Base-by-base conservation (phyloP, 2,113 vertebrate genomes). In the Poecilia latipinna region DNA sequence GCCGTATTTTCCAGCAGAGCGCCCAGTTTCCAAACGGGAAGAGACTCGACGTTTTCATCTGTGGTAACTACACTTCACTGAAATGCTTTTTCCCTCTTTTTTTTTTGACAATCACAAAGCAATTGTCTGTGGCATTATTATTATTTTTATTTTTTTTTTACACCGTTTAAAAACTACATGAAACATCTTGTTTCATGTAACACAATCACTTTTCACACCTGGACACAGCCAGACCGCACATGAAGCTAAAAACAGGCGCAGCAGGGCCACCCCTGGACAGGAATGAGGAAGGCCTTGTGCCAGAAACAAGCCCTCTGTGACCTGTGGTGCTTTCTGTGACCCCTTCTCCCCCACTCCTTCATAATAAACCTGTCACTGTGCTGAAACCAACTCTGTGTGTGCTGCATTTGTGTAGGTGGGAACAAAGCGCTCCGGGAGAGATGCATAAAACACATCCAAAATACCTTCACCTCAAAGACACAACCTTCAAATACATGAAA, bases 311-410 rank as follows among this genome's bases (percentile, higher is more conserved):
- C 8, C 33, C 31, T 72, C 5, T 6, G 29, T 39, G 37, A 61
- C 17, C 2, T 26, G 4, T 24, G 7, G 26, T n/a, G 4, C 8
- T 32, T 57, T 28, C 8, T 29, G 8, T 57, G 19, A 70, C 17
- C 8, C 42, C 33, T 33, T 0, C 12, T 70, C 10, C 60, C 61
- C 19, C n/a, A 12, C 0, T 71, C 10, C 51, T 57, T 33, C n/a
- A 12, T 65, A 85, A 75, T 84, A 84, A 90, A 87, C 26, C 4
- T 60, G 4, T n/a, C 12, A 62, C 2, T 17, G 6, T 39, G 2
- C 13, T 64, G 10, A 44, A 79, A 63, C 22, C 12, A 1, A 4
- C 66, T 29, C 19, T 65, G 19, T 78, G 48, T 71, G 8, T 76
- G 19, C 64, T 68, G 1, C 0, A 17, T 65, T 62, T 68, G 0